Conservation (phyloP, 2,113 vertebrate genomes). For the Bufo bufo region DNA sequence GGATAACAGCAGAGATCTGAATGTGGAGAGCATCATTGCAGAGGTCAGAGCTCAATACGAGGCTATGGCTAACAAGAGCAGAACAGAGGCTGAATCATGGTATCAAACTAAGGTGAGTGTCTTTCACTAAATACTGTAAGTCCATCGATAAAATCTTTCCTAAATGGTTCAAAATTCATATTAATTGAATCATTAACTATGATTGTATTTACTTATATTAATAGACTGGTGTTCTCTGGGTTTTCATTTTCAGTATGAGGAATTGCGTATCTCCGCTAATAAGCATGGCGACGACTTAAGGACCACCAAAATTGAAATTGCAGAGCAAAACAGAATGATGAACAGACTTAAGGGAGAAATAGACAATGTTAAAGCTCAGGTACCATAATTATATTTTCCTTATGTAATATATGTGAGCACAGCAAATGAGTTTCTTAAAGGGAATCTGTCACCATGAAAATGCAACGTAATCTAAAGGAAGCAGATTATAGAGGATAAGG, state of each 20-base stretch:
- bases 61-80: constrained; percentile 75
- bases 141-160: not conserved
- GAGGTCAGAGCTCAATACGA: constrained; percentile 81
- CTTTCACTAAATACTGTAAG: not conserved
- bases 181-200: not conserved
- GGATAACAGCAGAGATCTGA: constrained; percentile 76
- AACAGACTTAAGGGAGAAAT: constrained; percentile 84
- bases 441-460: no score
- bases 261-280: constrained; percentile 80
- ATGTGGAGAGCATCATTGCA: constrained; percentile 76
- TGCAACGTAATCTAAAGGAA: no score
- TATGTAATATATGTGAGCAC: not conserved
- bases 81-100: constrained; percentile 77
- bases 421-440: no score
- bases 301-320: constrained; percentile 83
- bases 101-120: constrained; percentile 78
- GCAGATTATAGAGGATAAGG: no score
- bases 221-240: not conserved
- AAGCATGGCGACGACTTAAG: constrained; percentile 81
- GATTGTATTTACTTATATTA: not conserved
- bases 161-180: not conserved
- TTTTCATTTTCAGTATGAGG: constrained; percentile 74
- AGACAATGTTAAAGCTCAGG: constrained; percentile 85
- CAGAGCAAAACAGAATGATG: constrained; percentile 83
- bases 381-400: constrained; percentile 58